Evolutionary conservation across 2,888 invertebrate genomes (phyloP).

Genomic region (Acanthosepion pharaonis): DNA sequence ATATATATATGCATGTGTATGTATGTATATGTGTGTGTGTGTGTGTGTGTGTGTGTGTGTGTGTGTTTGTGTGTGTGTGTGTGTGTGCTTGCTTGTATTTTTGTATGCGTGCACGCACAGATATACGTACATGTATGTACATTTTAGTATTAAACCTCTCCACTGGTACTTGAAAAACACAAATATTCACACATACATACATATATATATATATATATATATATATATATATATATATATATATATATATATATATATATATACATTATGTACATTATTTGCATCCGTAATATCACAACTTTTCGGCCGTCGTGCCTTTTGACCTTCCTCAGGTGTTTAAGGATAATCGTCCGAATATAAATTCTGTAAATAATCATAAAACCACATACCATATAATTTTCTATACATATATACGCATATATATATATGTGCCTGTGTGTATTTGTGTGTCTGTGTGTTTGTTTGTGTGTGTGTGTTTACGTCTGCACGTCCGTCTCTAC

Average conservation of each 20-base stretch:
- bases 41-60: not conserved
- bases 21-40: not conserved
- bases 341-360: too few relatives aligned
- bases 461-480: not conserved
- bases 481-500: not conserved
- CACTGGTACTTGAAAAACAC: not conserved
- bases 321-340: too few relatives aligned
- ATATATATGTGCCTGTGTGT: too few relatives aligned
- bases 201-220: not conserved
- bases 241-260: not conserved
- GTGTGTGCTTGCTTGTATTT: not conserved
- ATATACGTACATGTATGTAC: not conserved
- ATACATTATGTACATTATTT: too few relatives aligned
- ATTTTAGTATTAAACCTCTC: not conserved
- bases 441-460: not conserved
- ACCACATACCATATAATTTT: too few relatives aligned
- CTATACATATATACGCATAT: too few relatives aligned
- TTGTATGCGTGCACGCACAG: not conserved
- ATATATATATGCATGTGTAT: constrained; percentile 11
- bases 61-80: not conserved
- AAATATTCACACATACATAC: not conserved
- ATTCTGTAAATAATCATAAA: too few relatives aligned
- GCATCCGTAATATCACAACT: too few relatives aligned
- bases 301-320: too few relatives aligned
- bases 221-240: not conserved